These are phyloP conservation scores for Drosophila persimilis DNA, from an alignment of 1,140 invertebrate species.

Conservation along the genomic window DNA sequence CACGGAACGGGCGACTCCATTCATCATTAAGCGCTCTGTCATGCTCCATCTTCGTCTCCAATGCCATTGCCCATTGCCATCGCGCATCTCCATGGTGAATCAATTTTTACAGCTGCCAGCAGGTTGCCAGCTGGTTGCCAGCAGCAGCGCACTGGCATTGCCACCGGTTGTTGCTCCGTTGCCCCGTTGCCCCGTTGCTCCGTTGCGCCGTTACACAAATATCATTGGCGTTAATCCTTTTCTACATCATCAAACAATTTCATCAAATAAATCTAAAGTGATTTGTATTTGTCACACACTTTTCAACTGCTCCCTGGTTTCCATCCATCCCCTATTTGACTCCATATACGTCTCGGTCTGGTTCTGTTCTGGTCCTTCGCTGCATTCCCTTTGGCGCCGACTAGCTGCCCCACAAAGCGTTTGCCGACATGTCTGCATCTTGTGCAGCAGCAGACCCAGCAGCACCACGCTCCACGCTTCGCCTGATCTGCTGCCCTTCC, in stretches of 20 bases:
- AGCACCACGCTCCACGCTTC: constrained; percentile 11
- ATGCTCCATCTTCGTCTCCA: constrained; percentile 55
- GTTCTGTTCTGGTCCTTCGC: constrained; percentile 16
- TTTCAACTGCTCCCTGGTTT: constrained; percentile 55
- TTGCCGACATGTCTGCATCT: constrained; percentile 58
- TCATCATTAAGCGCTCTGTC: constrained; percentile 60
- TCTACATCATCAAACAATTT: constrained; percentile 80
- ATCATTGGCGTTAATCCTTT: constrained; percentile 78
- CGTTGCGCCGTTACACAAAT: constrained; percentile 56
- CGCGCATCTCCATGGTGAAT: constrained; percentile 45
- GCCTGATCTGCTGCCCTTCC: constrained; percentile 21
- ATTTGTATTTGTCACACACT: constrained; percentile 80
- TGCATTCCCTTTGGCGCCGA: constrained; percentile 32
- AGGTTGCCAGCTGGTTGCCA: neutral
- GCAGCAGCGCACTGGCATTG: no score
- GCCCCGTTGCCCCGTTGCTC: constrained; percentile 9
- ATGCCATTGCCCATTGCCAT: neutral
- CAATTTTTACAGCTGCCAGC: constrained; percentile 45
- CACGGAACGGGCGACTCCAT: constrained; percentile 16
- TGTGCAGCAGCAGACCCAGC: constrained; percentile 11
- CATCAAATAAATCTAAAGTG: constrained; percentile 78
- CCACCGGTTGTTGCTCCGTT: neutral
- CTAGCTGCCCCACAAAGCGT: constrained; percentile 5
- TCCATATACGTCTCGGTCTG: neutral
- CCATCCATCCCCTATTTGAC: neutral